phyloP scores from a whole-genome alignment of 2,113 vertebrate genomes.

The Microtus pennsylvanicus region DNA sequence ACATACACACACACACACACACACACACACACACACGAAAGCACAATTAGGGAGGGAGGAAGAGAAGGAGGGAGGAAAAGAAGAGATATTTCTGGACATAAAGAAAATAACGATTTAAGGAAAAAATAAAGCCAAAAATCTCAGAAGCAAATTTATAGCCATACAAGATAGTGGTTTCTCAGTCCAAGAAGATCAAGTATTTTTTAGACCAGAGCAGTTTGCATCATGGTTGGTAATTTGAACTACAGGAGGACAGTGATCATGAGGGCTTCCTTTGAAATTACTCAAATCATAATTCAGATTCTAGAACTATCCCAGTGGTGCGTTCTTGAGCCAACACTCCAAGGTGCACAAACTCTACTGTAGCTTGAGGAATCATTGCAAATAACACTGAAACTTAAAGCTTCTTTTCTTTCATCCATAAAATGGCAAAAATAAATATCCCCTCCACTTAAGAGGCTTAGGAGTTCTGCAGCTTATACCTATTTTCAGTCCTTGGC shows the following conservation, averaged over 20 bases:
- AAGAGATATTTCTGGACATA: neutral
- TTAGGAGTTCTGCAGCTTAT: neutral
- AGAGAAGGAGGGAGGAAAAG: neutral
- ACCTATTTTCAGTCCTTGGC: neutral
- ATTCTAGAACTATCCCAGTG: neutral
- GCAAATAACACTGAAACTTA: neutral
- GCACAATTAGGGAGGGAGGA: neutral
- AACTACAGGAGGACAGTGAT: neutral
- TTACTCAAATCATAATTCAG: neutral
- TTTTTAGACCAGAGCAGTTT: neutral
- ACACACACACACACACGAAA: no score
- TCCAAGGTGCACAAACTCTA: neutral
- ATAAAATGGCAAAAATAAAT: slow-evolving; percentile 8
- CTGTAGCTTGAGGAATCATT: neutral
- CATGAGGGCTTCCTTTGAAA: neutral
- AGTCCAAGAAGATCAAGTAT: neutral
- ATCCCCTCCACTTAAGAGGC: neutral
- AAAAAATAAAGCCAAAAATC: neutral
- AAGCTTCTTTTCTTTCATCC: neutral
- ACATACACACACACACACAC: neutral
- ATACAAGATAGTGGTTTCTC: neutral
- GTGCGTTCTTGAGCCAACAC: neutral
- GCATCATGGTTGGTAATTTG: neutral
- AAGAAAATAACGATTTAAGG: neutral
- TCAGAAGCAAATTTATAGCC: neutral